These are phyloP conservation scores for Balaeniceps rex DNA, from an alignment of 2,113 vertebrate genomes.

Conservation along the genomic window DNA sequence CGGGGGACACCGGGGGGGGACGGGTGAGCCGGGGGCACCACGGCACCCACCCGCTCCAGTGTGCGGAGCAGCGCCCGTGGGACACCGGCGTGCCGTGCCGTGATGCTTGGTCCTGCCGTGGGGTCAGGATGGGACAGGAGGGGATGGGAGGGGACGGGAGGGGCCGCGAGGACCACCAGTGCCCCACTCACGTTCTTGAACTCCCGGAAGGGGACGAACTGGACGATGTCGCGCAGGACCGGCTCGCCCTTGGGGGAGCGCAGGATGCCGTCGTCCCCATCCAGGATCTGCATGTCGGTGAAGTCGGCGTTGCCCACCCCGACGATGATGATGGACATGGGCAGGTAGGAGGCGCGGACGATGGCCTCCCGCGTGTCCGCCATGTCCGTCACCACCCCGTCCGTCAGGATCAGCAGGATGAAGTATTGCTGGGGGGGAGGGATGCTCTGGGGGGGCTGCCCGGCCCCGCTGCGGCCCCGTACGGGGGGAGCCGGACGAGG, in stretches of 20 bases:
- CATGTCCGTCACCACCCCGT: constrained; percentile 94
- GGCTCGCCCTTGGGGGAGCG: constrained; percentile 89
- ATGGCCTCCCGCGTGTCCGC: constrained; percentile 93
- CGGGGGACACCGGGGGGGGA: neutral
- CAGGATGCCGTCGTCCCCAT: constrained; percentile 87
- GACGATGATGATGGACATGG: constrained; percentile 94
- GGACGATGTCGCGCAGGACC: constrained; percentile 89
- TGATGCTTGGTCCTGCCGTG: accelerated
- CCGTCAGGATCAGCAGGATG: constrained; percentile 93
- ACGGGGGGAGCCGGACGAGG: accelerated
- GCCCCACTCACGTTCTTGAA: constrained; percentile 88
- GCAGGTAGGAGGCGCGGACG: constrained; percentile 89
- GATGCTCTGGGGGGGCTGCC: neutral
- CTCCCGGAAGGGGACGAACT: constrained; percentile 94
- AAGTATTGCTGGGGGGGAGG: constrained; percentile 81
- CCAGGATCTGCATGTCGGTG: constrained; percentile 95
- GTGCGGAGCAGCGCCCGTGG: neutral
- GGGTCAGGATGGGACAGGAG: neutral
- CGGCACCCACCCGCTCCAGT: accelerated
- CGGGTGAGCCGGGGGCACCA: neutral
- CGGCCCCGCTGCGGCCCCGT: accelerated
- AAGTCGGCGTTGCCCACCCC: constrained; percentile 95
- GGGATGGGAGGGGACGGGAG: neutral
- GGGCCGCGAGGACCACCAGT: accelerated
- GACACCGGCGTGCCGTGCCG: accelerated